These are phyloP conservation scores for Pavo muticus DNA, from an alignment of 2,113 vertebrate genomes.

Conservation along the genomic window DNA sequence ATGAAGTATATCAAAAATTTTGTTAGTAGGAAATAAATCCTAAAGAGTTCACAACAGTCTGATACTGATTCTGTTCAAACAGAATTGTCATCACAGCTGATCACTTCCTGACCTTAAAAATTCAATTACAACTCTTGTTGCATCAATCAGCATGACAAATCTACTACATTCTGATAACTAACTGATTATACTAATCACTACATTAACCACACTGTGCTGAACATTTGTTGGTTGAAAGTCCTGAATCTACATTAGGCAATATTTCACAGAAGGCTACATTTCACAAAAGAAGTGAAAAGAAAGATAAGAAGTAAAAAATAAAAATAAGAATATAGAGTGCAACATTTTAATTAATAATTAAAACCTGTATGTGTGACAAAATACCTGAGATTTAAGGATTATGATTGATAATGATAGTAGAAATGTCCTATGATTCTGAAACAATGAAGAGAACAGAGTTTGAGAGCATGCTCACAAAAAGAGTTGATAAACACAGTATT, in stretches of 20 bases:
- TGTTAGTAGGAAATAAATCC: not conserved
- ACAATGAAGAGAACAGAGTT: not conserved
- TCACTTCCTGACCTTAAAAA: slow-evolving; percentile 38
- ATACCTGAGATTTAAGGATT: not conserved
- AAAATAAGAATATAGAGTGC: not conserved
- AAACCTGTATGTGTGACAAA: not conserved
- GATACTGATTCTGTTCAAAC: not conserved
- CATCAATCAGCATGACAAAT: slow-evolving; percentile 43
- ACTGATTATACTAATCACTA: slow-evolving; percentile 19
- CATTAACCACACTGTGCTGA: slow-evolving; percentile 6
- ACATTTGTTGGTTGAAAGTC: not conserved
- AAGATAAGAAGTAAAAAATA: not conserved
- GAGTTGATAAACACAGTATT: not conserved
- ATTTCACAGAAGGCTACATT: not conserved
- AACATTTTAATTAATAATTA: not conserved
- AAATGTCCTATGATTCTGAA: not conserved
- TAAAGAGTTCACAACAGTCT: not conserved
- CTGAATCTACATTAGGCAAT: not conserved
- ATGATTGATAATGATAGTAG: not conserved
- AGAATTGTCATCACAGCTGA: not conserved
- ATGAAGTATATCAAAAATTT: not conserved
- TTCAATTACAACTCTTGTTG: slow-evolving; percentile 45
- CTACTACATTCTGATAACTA: slow-evolving; percentile 39
- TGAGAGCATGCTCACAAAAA: not conserved
- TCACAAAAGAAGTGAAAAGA: not conserved